Base-by-base conservation (phyloP, 2,113 vertebrate genomes). In the Rhinoderma darwinii region DNA sequence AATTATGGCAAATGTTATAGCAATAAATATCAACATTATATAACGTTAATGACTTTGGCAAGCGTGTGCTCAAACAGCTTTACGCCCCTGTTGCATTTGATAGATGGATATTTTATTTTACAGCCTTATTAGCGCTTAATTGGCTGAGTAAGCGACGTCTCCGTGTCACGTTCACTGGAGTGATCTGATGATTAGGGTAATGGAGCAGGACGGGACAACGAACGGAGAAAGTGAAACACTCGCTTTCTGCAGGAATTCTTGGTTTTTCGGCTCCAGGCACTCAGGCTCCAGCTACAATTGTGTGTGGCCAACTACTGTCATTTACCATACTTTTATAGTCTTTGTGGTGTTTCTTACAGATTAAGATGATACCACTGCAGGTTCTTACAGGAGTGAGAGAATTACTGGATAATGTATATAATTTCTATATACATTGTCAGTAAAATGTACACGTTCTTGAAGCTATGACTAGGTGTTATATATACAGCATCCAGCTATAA, bases 271-370 rank as follows among this genome's bases (percentile, higher is more conserved):
- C 75, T 77, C 56, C 44, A 44, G 32, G 47, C 43, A 37, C 59
- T 78, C 75, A 79, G 59, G 43, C 59, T 86, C 59, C 44, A 68
- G 61, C 30, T 27, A 86, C 37, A 50, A 79, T 68, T 63, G 76
- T 66, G 61, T 27, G 54, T 15, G 44, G 73, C 50, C 75, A 37
- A 25, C 47, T 35, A 41, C 76, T 80, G 37, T 86, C 70, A 86
- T 86, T 79, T 72, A 70, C 75, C 25, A 20, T 4, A 41, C 84
- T 86, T 79, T 70, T 37, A n/a, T 50, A 41, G 84, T 66, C 75
- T 86, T 86, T 54, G 30, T 79, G 61, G 61, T 86, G 75, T 86
- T 76, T 86, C 61, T 66, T 74, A 30, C 37, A 20, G 75, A 86
- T 86, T 86, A 86, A 30, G 61, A 25, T 27, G 20, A 44, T 30